Conservation (phyloP, 2,888 invertebrate species). For the Volucella inflata region DNA sequence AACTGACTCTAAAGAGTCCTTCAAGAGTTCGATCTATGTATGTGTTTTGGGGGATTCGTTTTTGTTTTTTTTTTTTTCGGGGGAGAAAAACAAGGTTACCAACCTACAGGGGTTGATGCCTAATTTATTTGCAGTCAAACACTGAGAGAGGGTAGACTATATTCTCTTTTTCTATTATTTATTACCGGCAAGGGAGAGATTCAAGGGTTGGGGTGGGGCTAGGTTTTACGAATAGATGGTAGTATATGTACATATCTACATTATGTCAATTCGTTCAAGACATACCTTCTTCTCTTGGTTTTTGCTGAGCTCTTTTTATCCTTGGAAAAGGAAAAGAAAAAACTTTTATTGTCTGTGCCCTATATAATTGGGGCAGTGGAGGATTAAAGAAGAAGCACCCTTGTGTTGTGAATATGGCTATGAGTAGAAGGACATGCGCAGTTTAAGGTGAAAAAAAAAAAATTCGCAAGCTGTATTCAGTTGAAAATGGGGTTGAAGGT, state of each 20-base stretch:
- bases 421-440: slow-evolving; percentile 53
- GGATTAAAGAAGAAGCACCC: slow-evolving; percentile 37
- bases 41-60: not conserved
- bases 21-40: not conserved
- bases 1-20: slow-evolving; percentile 41
- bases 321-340: slow-evolving; percentile 10
- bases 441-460: slow-evolving; percentile 8
- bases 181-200: slow-evolving; percentile 18
- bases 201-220: not conserved
- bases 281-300: slow-evolving; percentile 7
- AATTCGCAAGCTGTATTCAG: slow-evolving; percentile 44
- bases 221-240: not conserved
- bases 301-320: slow-evolving; percentile 2
- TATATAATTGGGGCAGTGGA: slow-evolving; percentile 52
- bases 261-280: slow-evolving; percentile 62
- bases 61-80: slow-evolving; percentile 7
- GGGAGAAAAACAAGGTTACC: slow-evolving; percentile 30
- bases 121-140: slow-evolving; percentile 58
- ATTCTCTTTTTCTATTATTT: slow-evolving; percentile 61
- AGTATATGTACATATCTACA: not conserved
- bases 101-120: slow-evolving; percentile 52
- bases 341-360: slow-evolving; percentile 51
- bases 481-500: slow-evolving; percentile 13
- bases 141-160: slow-evolving; percentile 24
- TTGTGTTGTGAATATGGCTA: not conserved